Evolutionary conservation across 1,140 invertebrate species (phyloP), one percentile per base, ranked within the genome.

Genomic region (Meteorus sp.): DNA sequence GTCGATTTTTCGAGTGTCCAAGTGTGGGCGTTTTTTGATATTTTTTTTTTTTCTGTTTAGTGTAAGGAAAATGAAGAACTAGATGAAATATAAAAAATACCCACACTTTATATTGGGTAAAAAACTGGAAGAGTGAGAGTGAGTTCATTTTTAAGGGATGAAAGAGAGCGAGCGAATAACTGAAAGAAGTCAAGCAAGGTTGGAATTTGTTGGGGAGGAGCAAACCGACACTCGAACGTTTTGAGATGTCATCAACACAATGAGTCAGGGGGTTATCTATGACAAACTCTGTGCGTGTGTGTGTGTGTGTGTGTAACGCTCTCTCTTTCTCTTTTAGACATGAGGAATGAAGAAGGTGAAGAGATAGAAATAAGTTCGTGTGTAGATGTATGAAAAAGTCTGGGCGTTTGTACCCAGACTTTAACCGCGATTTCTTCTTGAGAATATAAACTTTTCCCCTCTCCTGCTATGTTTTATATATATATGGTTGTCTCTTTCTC

Each of bases 201-300:
- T 45, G 23, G 43, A 25, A 43, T 35, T 43, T 39, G 25, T 9
- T 20, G 29, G 23, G 50, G 35, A 33, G 37, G 20, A 41, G 55
- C n/a, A 29, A 37, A 50, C 56, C 56, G 37, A 53, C 45, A 29
- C 41, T 44, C n/a, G n/a, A n/a, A n/a, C n/a, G n/a, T n/a, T n/a
- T n/a, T n/a, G n/a, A n/a, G 47, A 60, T 61, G 60, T 64, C 63
- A 68, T 17, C 52, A 56, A 35, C 55, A 66, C 64, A 65, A 65
- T 65, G 60, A 61, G 61, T 27, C 61, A 23, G 48, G 29, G 59
- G 53, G 58, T 66, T 66, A 66, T 66, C 56, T 66, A 63, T 59
- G 57, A 57, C 39, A 59, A 56, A 60, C 35, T 20, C n/a, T n/a
- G n/a, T n/a, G n/a, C n/a, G n/a, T n/a, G n/a, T n/a, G n/a, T n/a